Evolutionary conservation across 92 coral and sea anemone species (phyloP), one percentile per base, ranked within the genome.

Genomic region (Paragorgia papillata): DNA sequence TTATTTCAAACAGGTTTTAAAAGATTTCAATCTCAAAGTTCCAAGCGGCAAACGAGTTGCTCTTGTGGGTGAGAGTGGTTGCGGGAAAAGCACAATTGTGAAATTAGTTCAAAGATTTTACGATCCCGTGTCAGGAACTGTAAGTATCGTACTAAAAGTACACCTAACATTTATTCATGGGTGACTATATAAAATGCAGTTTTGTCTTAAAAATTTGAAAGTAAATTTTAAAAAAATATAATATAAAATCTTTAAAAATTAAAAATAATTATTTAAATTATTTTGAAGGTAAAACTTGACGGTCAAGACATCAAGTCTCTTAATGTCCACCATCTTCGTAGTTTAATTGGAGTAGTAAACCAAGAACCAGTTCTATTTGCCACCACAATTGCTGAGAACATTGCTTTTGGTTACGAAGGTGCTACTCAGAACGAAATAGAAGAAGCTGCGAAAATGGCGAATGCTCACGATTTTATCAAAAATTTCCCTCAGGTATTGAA

Each of bases 371-470:
- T 79, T 7, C 29, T 79, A 55, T 79, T 79, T 67, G 83, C 83
- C 30, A 79, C 83, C 9, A 79, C 76, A 27, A 79, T 79, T 50
- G 83, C 83, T 24, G 83, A 79, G 43, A 79, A 79, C 59, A 79
- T 79, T 79, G 66, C 76, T 29, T 79, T 57, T 28, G 83, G 83
- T 8, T 67, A 60, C 29, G 83, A 79, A 27, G 78, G 77, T 22
- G 71, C 67, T 56, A 66, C 77, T 18, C 83, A 79, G 67, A 57
- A 41, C 37, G 83, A 79, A 66, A 79, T 79, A 22, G 83, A 79
- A 74, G 71, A 79, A 41, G 83, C 83, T 63, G 61, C 83, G 54
- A 62, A 65, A 61, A 79, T 79, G 83, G 83, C 83, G 48, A 79
- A 79, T 67, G 83, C 83, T 66, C 83, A 79, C 41, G 78, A 79